Evolutionary conservation across 2,113 vertebrate genomes (phyloP).

Genomic region (Cephalopholis sonnerati): DNA sequence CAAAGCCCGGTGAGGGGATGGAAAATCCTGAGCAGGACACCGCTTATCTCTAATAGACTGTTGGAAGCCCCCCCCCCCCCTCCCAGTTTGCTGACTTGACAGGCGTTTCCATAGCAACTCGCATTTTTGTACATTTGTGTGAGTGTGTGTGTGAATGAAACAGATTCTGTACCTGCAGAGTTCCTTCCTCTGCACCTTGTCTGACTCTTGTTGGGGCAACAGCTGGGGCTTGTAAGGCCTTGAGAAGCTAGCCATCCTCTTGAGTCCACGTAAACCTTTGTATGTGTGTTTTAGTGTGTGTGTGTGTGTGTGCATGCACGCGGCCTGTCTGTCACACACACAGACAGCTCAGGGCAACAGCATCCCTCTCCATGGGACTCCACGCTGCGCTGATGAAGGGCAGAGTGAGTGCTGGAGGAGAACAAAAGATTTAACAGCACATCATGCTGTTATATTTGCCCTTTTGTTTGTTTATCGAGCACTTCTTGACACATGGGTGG

Average conservation of each 20-base stretch:
- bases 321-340: conserved; percentile 7
- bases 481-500: background rate
- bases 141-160: conserved; percentile 18
- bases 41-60: conserved; percentile 60
- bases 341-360: conserved; percentile 46
- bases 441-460: conserved; percentile 1
- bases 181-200: conserved; percentile 28
- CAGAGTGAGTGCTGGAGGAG: conserved; percentile 21
- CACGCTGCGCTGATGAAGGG: conserved; percentile 21
- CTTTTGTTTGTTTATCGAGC: conserved; percentile 11
- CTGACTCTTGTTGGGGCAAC: conserved; percentile 36
- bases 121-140: conserved; percentile 6
- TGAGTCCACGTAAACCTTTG: conserved; percentile 14
- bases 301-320: background rate
- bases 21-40: conserved; percentile 60
- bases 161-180: conserved; percentile 26
- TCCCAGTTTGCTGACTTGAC: conserved; percentile 66
- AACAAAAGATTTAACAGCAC: conserved; percentile 52
- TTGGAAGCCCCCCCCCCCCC: conserved; percentile 19
- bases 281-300: background rate
- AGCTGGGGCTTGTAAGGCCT: conserved; percentile 18
- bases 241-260: conserved; percentile 19
- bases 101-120: conserved; percentile 60
- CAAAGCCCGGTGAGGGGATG: conserved; percentile 58
- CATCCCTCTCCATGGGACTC: conserved; percentile 28